Conservation (phyloP, 2,113 vertebrate species). For the Tursiops truncatus region DNA sequence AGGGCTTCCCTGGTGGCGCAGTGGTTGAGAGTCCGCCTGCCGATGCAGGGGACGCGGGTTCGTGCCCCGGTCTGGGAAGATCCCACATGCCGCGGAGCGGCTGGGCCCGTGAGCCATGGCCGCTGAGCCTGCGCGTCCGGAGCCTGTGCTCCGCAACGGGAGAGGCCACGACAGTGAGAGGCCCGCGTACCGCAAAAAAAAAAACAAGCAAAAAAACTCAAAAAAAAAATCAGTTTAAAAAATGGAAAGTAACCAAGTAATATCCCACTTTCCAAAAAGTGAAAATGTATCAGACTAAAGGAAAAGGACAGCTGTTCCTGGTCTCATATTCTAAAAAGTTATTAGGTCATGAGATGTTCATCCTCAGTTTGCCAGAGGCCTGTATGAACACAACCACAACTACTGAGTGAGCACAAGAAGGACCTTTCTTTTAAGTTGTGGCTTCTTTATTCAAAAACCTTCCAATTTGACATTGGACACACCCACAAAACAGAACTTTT, state of each 20-base stretch:
- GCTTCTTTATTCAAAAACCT: conserved; percentile 27
- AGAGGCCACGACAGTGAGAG: no score
- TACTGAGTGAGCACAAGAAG: neutral
- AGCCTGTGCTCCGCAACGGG: no score
- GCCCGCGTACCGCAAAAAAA: no score
- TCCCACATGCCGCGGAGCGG: no score
- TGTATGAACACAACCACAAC: neutral
- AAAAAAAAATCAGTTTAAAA: neutral
- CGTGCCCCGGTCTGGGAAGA: no score
- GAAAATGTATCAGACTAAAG: conserved; percentile 38
- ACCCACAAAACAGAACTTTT: neutral
- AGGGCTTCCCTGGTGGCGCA: no score
- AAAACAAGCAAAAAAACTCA: no score
- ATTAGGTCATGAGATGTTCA: neutral
- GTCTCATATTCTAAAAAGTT: conserved; percentile 49
- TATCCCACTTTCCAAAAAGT: conserved; percentile 21
- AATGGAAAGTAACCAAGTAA: conserved; percentile 45
- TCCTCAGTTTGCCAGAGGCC: neutral
- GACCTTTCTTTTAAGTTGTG: neutral
- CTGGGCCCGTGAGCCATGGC: no score
- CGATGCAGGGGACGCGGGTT: no score
- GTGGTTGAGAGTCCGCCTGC: no score
- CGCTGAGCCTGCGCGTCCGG: no score
- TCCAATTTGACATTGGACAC: conserved; percentile 41
- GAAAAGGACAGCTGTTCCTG: conserved; percentile 27